These are phyloP conservation scores for Cochlearius cochlearius DNA, from an alignment of 2,113 vertebrate genomes.

Conservation along the genomic window DNA sequence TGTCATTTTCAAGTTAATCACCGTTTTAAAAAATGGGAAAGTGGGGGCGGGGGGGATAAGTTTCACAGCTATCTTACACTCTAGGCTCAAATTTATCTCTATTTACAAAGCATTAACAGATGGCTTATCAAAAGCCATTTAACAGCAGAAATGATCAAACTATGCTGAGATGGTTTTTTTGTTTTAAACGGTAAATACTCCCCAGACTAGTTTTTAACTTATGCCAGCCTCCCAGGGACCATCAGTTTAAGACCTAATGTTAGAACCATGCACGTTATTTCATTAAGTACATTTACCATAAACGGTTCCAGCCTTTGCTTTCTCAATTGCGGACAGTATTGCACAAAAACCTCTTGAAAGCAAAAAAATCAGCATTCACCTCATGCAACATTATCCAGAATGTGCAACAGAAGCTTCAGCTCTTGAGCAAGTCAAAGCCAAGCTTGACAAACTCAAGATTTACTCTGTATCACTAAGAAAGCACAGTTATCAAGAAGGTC, in stretches of 20 bases:
- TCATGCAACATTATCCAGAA: neutral
- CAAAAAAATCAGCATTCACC: neutral
- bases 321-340: neutral
- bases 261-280: neutral
- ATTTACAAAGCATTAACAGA: slow-evolving; percentile 39
- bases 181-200: slow-evolving; percentile 17
- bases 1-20: slow-evolving; percentile 15
- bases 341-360: neutral
- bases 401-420: neutral
- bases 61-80: slow-evolving; percentile 15
- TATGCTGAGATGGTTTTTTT: neutral
- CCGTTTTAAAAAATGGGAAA: neutral
- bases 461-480: neutral
- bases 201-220: slow-evolving; percentile 39
- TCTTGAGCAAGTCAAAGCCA: neutral
- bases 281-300: neutral
- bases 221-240: slow-evolving; percentile 25
- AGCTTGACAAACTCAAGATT: neutral
- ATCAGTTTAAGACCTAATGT: slow-evolving; percentile 17
- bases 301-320: neutral
- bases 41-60: neutral
- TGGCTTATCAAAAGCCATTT: slow-evolving; percentile 50
- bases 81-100: slow-evolving; percentile 32
- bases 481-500: neutral
- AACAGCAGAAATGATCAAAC: slow-evolving; percentile 34